phyloP scores from a whole-genome alignment of 2,797 vertebrate genomes.

The Chelidonichthys spinosus region DNA sequence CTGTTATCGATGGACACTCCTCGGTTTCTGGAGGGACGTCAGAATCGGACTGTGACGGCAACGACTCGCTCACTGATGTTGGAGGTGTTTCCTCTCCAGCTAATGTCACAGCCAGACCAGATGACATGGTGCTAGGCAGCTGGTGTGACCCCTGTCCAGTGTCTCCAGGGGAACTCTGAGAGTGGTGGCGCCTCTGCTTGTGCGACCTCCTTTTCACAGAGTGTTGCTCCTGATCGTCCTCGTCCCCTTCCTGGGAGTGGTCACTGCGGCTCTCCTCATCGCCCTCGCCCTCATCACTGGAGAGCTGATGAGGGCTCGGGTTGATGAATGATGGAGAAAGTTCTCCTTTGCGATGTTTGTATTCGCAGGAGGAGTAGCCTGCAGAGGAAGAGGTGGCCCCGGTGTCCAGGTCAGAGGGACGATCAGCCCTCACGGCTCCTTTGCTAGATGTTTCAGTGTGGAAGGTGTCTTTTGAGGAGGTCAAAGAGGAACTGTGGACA shows the following conservation, averaged over 20 bases:
- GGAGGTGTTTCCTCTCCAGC: conserved; percentile 95
- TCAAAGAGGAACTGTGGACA: conserved; percentile 74
- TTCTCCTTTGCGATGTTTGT: conserved; percentile 88
- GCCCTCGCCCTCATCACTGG: conserved; percentile 89
- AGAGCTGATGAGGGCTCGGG: conserved; percentile 89
- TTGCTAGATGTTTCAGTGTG: conserved; percentile 58
- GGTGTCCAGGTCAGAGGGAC: conserved; percentile 77
- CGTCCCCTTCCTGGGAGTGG: conserved; percentile 74
- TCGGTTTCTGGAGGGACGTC: conserved; percentile 98
- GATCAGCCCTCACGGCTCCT: conserved; percentile 57
- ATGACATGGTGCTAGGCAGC: conserved; percentile 75
- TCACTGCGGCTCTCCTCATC: conserved; percentile 84
- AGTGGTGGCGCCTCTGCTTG: conserved; percentile 77
- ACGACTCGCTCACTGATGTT: conserved; percentile 94
- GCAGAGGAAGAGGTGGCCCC: conserved; percentile 71
- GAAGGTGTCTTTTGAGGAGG: conserved; percentile 72
- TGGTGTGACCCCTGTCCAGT: conserved; percentile 70
- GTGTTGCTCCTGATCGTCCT: conserved; percentile 81
- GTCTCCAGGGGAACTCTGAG: conserved; percentile 73
- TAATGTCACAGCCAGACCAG: conserved; percentile 75
- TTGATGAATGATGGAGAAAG: conserved; percentile 97
- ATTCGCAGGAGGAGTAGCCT: conserved; percentile 84
- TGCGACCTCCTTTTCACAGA: conserved; percentile 88
- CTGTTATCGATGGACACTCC: conserved; percentile 98
- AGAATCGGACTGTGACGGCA: conserved; percentile 96